A percentile compares a stretch with the other conserved stretches of the same genome.
Evolutionary conservation across 2,888 invertebrate genomes (phyloP).

Genomic region (Pterobdella sp.): DNA sequence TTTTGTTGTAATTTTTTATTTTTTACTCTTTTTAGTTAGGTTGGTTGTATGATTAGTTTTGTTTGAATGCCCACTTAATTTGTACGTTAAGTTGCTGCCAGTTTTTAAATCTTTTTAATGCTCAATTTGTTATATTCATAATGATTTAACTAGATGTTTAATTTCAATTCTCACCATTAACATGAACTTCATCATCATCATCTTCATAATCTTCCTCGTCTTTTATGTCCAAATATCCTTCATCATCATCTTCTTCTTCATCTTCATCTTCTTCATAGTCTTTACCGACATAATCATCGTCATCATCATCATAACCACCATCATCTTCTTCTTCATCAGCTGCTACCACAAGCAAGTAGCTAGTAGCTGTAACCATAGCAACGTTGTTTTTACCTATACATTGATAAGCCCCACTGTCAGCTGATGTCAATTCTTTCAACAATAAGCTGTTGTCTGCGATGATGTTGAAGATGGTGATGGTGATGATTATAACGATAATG

Average conservation of each 20-base stretch:
- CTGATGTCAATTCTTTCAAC: neutral
- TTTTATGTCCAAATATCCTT: neutral
- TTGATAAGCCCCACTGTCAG: neutral
- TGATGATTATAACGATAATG: neutral
- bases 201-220: constrained; percentile 16
- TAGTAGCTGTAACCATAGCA: neutral
- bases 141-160: too few species aligned
- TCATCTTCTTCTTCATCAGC: constrained; percentile 8
- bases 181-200: constrained; percentile 13
- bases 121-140: too few species aligned
- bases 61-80: too few species aligned
- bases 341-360: too few species aligned
- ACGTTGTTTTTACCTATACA: neutral
- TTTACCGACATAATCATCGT: neutral
- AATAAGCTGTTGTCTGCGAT: neutral
- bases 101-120: too few species aligned
- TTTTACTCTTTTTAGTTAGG: too few species aligned
- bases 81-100: too few species aligned
- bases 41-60: too few species aligned
- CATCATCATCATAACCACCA: constrained; percentile 3
- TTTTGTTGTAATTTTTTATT: too few species aligned
- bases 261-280: neutral
- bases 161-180: neutral
- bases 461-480: constrained; percentile 5
- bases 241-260: constrained; percentile 12